phyloP scores from a whole-genome alignment of 2,888 invertebrate species.

The Coleophora deauratella region DNA sequence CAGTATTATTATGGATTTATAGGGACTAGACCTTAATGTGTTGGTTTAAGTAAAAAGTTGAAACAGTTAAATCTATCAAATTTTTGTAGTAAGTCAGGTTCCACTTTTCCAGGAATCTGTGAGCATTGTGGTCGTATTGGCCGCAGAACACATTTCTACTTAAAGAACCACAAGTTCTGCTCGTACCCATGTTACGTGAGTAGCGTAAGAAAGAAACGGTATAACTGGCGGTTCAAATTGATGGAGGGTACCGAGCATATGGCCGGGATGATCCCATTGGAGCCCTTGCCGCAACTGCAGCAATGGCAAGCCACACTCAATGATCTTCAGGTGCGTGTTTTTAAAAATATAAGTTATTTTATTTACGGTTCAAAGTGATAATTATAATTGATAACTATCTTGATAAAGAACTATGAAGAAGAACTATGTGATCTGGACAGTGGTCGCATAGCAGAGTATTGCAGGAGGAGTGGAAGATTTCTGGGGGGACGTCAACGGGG shows the following conservation, averaged over 20 bases:
- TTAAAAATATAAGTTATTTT: too few relatives aligned
- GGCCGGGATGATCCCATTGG: conserved; percentile 63
- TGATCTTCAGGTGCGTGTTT: conserved; percentile 63
- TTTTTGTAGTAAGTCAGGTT: too few relatives aligned
- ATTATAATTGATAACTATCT: not conserved
- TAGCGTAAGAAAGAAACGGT: conserved; percentile 33
- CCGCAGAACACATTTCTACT: conserved; percentile 52
- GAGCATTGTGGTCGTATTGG: conserved; percentile 62
- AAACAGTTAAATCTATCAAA: too few relatives aligned
- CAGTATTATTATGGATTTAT: too few relatives aligned
- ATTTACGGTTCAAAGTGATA: not conserved
- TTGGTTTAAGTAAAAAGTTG: too few relatives aligned
- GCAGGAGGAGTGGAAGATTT: too few relatives aligned
- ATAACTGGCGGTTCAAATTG: conserved; percentile 57
- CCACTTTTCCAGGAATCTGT: conserved; percentile 49
- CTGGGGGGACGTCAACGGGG: too few relatives aligned
- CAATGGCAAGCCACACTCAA: conserved; percentile 58
- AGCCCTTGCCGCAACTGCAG: conserved; percentile 63
- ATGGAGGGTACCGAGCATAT: conserved; percentile 67
- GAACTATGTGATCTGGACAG: too few relatives aligned
- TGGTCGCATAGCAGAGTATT: too few relatives aligned
- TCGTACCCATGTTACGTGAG: conserved; percentile 53
- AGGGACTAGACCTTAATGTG: too few relatives aligned
- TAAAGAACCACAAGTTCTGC: conserved; percentile 55
- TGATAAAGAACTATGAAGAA: too few relatives aligned